Base-by-base conservation (phyloP, 2,113 vertebrate species). In the Ascaphus truei region DNA sequence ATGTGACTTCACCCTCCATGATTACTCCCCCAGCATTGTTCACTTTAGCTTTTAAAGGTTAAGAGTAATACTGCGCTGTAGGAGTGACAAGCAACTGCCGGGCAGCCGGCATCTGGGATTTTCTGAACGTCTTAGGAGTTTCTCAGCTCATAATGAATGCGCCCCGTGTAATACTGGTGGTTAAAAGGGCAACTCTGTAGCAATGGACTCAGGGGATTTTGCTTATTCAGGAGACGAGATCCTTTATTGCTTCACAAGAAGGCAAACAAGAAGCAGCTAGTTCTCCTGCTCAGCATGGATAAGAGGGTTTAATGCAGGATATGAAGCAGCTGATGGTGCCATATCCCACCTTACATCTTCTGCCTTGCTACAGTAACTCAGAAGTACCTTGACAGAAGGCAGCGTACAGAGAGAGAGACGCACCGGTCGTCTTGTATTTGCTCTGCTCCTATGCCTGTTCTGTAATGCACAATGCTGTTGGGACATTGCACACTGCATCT, bases 221-320 rank as follows among this genome's bases (percentile, higher is more conserved):
- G 4, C 5, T 16, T 20, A 27, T 41, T 60, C 23, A 25, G 12
- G 36, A 60, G 57, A 60, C 36, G 27, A 41, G 36, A 41, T 60
- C 23, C 31, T 60, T 60, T 60, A 60, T 39, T 60, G 57, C 36
- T 45, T 62, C 37, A 30, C 59, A 45, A 47, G 18, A 41, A 62
- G 59, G 37, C 59, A 62, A 62, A 62, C 39, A 61, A 43, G 25
- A 43, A 29, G 18, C 26, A 18, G 7, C 13, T 12, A 13, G 20
- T 31, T 7, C 39, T 20, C 13, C 15, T 18, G 22, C 27, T 45
- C 25, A 47, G 15, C 5, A 41, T 62, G 11, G 39, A 62, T 39
- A 47, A 47, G 27, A n/a, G 10, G 10, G 47, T 22, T 50, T 50
- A 50, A 7, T 39, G 7, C 25, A 25, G 50, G 50, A 30, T 53